Base-by-base conservation (phyloP, 2,888 invertebrate species). In the Polydrusus tereticollis region DNA sequence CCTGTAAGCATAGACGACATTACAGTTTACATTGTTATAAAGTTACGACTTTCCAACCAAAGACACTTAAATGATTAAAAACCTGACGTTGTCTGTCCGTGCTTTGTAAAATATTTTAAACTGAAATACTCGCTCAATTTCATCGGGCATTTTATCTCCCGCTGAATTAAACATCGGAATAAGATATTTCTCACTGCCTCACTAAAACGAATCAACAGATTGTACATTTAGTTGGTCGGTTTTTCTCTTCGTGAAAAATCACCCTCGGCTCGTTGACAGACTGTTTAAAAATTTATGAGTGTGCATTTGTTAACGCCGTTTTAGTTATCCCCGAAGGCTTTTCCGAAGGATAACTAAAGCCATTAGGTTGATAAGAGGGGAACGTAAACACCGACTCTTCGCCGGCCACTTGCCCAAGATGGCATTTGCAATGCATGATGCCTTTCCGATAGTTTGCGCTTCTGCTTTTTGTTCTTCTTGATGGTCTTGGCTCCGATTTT, bases 401-500 rank as follows among this genome's bases (percentile, higher is more conserved):
- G 77, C 64, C 70, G 66, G 72, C 78, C 78, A 78, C 78, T 80
- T 79, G 77, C 75, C 77, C 77, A 77, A 76, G 80, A 80, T 80
- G 81, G 77, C 80, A 83, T 83, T 83, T 82, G 82, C 83, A 83
- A 83, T 83, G 82, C 81, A 83, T 82, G 80, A 77, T 77, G 72
- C 67, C 71, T 75, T 72, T 74, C 47, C 41, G 41, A 45, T 50
- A 43, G 55, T 59, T 69, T 16, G 59, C 21, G 36, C 47, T 33
- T 41, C 26, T 12, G 58, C 47, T 59, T 68, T 68, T 68, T 58
- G 59, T 60, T 66, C 52, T 57, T 21, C 60, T 68, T 62, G 62
- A 63, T 43, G 55, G 59, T 33, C 29, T 55, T 55, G 10, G 36
- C 36, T 50, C 14, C 36, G 36, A 14, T 29, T 67, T 57, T 62